Evolutionary conservation across 2,113 vertebrate genomes (phyloP).

Genomic region (Oxygymnocypris stewartii): DNA sequence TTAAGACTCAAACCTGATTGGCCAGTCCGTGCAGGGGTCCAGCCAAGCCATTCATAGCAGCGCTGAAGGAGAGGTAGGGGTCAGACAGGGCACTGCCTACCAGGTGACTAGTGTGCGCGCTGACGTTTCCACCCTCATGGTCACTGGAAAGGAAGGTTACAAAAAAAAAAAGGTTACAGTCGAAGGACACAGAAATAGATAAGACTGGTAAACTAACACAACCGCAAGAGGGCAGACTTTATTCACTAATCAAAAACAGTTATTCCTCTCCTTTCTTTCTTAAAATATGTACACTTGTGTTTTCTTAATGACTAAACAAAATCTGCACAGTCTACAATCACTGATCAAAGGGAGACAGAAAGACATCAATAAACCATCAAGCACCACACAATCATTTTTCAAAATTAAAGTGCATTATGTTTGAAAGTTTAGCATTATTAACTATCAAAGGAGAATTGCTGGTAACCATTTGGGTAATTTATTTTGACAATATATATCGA

Average conservation of each 20-base stretch:
- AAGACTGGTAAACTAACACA: not conserved
- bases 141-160: constrained; percentile 75
- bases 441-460: not conserved
- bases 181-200: not conserved
- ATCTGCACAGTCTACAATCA: not conserved
- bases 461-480: too few relatives aligned
- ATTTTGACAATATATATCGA: too few relatives aligned
- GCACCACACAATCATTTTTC: not conserved
- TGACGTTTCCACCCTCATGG: constrained; percentile 94
- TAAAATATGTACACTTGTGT: not conserved
- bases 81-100: constrained; percentile 94
- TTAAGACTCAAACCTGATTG: constrained; percentile 84
- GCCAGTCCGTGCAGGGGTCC: constrained; percentile 94
- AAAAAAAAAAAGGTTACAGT: not conserved
- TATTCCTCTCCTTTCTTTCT: not conserved
- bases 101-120: constrained; percentile 93
- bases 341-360: not conserved
- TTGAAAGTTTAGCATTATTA: not conserved
- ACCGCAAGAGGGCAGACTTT: not conserved
- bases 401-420: not conserved
- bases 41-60: constrained; percentile 94
- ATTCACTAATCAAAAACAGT: not conserved
- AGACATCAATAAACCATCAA: not conserved
- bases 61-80: constrained; percentile 91
- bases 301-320: not conserved